Evolutionary conservation across 2,113 vertebrate species (phyloP), one percentile per base, ranked within the genome.

Genomic region (Excalfactoria chinensis): DNA sequence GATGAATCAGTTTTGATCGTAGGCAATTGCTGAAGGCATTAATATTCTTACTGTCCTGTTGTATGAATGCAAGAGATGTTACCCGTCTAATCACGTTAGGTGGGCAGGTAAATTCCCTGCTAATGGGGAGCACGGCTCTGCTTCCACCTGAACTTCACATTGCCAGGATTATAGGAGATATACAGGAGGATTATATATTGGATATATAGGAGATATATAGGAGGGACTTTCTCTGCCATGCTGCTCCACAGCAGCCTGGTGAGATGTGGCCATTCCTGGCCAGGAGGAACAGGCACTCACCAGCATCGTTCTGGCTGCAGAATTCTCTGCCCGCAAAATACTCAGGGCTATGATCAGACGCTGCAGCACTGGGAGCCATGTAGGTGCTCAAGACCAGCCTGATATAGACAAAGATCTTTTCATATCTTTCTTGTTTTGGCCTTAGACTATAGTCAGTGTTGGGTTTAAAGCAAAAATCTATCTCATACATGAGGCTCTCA

Each of bases 321-420:
- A 9, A 41, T 70, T 53, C 10, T 60, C 3, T 8, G 15, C 32
- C 80, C 8, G 2, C 6, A 48, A 16, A 7, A 55, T 6, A 5
- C 1, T 40, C 0, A 0, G 4, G 32, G 4, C 0, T 23, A 11
- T 13, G 25, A 18, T 23, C 80, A 64, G 35, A 15, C 2, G 1
- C 43, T 35, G 16, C 9, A 41, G 76, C 55, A 18, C 3, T 7
- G 53, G 73, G 48, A 86, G 62, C 40, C 18, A 1, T 1, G 11
- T 8, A 48, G 21, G 40, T 2, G 40, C 48, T 75, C 25, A 25
- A 77, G 72, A 58, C 35, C 11, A 56, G n/a, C 35, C 20, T 48
- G 6, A 17, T 28, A 53, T 16, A 44, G 37, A 49, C 7, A 13
- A 40, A 66, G 44, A 40, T 18, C 46, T 75, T 72, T 13, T 4